phyloP scores from a whole-genome alignment of 2,797 vertebrate genomes.

The Psittacula derbiana region DNA sequence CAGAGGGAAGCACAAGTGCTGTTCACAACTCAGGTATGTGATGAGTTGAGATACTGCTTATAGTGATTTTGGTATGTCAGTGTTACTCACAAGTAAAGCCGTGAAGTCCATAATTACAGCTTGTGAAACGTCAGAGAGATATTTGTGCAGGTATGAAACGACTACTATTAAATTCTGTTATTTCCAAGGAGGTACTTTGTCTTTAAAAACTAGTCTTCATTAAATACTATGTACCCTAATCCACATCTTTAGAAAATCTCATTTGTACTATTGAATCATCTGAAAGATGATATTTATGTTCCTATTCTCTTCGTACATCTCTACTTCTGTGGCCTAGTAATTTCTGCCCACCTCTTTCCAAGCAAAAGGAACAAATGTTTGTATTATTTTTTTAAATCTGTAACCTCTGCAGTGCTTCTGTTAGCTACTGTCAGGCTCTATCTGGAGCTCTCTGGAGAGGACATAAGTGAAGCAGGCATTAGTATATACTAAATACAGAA shows the following conservation, averaged over 20 bases:
- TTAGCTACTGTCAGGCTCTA: not conserved
- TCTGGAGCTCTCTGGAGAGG: not conserved
- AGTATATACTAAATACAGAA: not conserved
- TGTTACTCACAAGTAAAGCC: not conserved
- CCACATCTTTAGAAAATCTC: not conserved
- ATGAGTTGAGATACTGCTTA: not conserved
- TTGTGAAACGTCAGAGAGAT: not conserved
- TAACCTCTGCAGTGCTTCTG: not conserved
- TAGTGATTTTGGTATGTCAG: not conserved
- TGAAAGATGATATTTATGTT: not conserved
- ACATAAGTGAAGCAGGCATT: not conserved
- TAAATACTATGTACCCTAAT: not conserved
- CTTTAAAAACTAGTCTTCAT: not conserved
- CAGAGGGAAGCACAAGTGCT: slow-evolving; percentile 75
- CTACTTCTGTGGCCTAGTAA: not conserved
- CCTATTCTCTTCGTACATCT: not conserved
- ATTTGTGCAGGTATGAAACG: not conserved
- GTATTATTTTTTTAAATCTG: not conserved
- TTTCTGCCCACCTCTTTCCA: not conserved
- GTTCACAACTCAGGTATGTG: slow-evolving; percentile 82
- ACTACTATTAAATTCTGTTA: not conserved
- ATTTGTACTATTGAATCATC: not conserved
- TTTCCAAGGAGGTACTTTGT: not conserved
- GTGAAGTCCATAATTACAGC: not conserved
- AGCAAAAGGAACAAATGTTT: not conserved